phyloP scores from a whole-genome alignment of 2,888 invertebrate genomes.

The Mellilla xanthometata region DNA sequence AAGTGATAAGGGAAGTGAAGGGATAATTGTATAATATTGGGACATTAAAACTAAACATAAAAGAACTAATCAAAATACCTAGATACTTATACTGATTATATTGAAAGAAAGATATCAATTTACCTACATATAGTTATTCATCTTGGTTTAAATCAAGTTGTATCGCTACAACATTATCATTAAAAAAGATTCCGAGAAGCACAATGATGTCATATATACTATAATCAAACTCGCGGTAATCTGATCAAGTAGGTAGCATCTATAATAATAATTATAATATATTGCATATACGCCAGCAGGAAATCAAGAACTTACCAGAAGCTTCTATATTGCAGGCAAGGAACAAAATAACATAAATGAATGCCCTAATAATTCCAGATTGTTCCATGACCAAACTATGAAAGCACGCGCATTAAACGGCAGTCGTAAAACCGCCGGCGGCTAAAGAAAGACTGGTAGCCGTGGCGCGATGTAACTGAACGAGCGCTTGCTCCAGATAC shows the following conservation, averaged over 20 bases:
- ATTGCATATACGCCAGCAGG: slow-evolving; percentile 1
- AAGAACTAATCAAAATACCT: too few relatives aligned
- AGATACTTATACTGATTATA: too few relatives aligned
- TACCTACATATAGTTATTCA: too few relatives aligned
- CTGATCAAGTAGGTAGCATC: not conserved
- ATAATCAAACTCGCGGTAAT: not conserved
- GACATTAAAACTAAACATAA: too few relatives aligned
- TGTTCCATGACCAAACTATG: slow-evolving; percentile 37
- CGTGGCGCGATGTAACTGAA: slow-evolving; percentile 28
- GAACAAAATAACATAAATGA: slow-evolving; percentile 39
- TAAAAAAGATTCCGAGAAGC: not conserved
- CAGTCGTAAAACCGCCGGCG: slow-evolving; percentile 48
- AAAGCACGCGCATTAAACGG: slow-evolving; percentile 47
- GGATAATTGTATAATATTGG: too few relatives aligned
- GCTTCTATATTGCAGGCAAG: slow-evolving; percentile 9
- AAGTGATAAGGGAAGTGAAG: too few relatives aligned
- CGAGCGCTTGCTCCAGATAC: slow-evolving; percentile 50
- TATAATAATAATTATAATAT: not conserved
- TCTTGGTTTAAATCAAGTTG: too few relatives aligned
- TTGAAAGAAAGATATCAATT: too few relatives aligned
- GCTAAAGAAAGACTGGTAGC: slow-evolving; percentile 43
- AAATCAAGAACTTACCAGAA: slow-evolving; percentile 10
- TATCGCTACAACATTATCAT: too few relatives aligned
- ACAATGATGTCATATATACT: not conserved
- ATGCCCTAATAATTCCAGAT: slow-evolving; percentile 46